Percentiles rank a stretch among this genome's conserved stretches.
phyloP scores from a whole-genome alignment of 2,888 invertebrate species.

The Magallana nippona region DNA sequence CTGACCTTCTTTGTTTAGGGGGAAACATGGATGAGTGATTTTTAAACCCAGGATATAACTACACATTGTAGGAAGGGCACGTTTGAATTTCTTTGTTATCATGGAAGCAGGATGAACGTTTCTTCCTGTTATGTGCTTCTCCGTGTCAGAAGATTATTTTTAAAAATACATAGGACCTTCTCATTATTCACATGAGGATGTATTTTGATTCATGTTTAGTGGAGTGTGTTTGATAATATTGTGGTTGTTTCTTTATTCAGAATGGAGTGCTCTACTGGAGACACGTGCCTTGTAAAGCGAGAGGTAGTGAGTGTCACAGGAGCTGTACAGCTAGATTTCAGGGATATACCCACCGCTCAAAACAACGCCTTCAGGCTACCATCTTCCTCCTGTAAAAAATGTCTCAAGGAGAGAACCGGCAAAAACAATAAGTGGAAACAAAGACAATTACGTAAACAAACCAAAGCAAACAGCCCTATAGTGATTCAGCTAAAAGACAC shows the following conservation, averaged over 20 bases:
- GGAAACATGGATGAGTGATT: slow-evolving; percentile 32
- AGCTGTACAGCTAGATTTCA: slow-evolving; percentile 43
- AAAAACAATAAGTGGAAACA: slow-evolving; percentile 55
- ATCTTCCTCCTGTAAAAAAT: slow-evolving; percentile 71
- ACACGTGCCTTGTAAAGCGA: slow-evolving; percentile 57
- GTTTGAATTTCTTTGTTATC: slow-evolving; percentile 10
- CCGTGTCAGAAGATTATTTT: neutral
- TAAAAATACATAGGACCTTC: neutral
- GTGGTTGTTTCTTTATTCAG: slow-evolving; percentile 35
- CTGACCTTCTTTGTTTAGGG: slow-evolving; percentile 23
- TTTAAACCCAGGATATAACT: neutral
- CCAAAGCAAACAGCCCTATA: slow-evolving; percentile 72
- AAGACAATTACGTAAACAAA: slow-evolving; percentile 58
- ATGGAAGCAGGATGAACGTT: neutral
- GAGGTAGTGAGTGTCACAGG: slow-evolving; percentile 66
- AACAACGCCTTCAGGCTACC: slow-evolving; percentile 32
- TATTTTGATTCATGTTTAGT: slow-evolving; percentile 2
- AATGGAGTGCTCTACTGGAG: slow-evolving; percentile 37
- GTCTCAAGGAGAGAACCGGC: slow-evolving; percentile 70
- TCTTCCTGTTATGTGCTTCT: slow-evolving; percentile 10
- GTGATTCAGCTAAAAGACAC: slow-evolving; percentile 75
- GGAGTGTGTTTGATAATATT: neutral
- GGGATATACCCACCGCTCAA: slow-evolving; percentile 44
- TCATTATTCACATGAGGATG: neutral
- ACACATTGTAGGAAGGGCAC: slow-evolving; percentile 1